Evolutionary conservation across 1,140 invertebrate genomes (phyloP).

Genomic region (Pinna nobilis): DNA sequence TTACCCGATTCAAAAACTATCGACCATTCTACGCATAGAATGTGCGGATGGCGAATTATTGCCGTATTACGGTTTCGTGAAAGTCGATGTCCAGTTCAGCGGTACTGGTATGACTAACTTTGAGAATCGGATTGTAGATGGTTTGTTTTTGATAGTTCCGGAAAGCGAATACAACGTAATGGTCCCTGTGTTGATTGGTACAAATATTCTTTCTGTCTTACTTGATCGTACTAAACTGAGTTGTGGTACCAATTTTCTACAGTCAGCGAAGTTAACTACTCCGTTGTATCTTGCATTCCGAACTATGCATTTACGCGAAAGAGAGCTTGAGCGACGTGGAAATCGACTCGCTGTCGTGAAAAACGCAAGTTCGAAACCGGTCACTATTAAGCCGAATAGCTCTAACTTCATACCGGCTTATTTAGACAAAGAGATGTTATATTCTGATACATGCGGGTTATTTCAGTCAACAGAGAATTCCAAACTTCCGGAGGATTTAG

Average conservation of each 20-base stretch:
- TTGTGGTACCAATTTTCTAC: constrained; percentile 33
- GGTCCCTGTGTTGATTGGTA: constrained; percentile 29
- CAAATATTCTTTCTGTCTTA: constrained; percentile 24
- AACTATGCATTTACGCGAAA: constrained; percentile 27
- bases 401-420: constrained; percentile 16
- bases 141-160: constrained; percentile 12
- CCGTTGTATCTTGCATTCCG: constrained; percentile 36
- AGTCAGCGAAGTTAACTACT: constrained; percentile 8
- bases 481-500: constrained; percentile 4
- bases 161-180: constrained; percentile 31
- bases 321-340: constrained; percentile 4
- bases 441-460: constrained; percentile 27
- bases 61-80: constrained; percentile 28
- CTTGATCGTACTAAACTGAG: neutral
- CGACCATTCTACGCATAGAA: constrained; percentile 25
- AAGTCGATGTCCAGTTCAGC: too few species aligned
- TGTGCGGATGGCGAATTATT: constrained; percentile 20
- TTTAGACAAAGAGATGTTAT: constrained; percentile 14
- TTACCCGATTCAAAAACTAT: neutral
- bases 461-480: constrained; percentile 18
- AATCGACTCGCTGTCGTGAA: constrained; percentile 29
- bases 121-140: neutral
- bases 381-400: constrained; percentile 29
- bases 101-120: neutral
- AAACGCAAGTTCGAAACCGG: constrained; percentile 10